Evolutionary conservation across 2,113 vertebrate species (phyloP).

Genomic region (Felis catus): F.catus_Fca126_mat1.0 CM031412.1:154931501-154932000

Average conservation of each 20-base stretch:
- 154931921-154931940: no score
- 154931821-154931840: conserved; percentile 74
- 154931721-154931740: neutral
- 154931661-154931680: neutral
- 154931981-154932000: no score
- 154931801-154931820: conserved; percentile 71
- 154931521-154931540: neutral
- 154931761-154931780: neutral
- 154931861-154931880: no score
- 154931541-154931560: neutral
- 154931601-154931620: neutral
- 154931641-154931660: neutral
- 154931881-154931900: no score
- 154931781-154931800: neutral
- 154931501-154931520: neutral
- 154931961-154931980: no score
- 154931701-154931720: neutral
- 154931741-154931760: neutral
- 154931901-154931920: no score
- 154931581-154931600: neutral
- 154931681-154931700: neutral
- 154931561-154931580: neutral
- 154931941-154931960: no score
- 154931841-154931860: conserved; percentile 66
- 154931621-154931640: neutral